phyloP scores from a whole-genome alignment of 2,113 vertebrate genomes.

The Gasterosteus nipponicus region DNA sequence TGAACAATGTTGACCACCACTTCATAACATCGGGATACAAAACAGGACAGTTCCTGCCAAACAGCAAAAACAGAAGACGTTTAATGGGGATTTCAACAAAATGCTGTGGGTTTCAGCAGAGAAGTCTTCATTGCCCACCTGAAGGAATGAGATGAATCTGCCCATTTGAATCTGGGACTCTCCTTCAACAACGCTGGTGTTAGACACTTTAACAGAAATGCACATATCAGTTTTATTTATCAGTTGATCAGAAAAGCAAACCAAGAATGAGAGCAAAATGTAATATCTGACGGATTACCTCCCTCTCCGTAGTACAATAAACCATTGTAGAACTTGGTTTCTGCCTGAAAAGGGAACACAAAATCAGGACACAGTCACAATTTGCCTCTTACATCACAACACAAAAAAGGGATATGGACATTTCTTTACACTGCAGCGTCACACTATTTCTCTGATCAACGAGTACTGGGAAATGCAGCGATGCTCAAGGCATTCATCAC shows the following conservation, averaged over 20 bases:
- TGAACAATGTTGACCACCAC: conserved; percentile 95
- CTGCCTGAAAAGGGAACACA: conserved; percentile 83
- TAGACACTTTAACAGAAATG: conserved; percentile 83
- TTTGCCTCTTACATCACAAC: background rate
- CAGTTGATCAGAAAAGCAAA: background rate
- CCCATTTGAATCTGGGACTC: conserved; percentile 98
- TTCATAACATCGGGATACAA: conserved; percentile 94
- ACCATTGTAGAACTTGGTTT: conserved; percentile 98
- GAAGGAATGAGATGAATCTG: conserved; percentile 96
- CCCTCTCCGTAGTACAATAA: conserved; percentile 98
- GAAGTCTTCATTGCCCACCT: conserved; percentile 77
- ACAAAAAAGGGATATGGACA: background rate
- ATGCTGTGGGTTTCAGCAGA: background rate
- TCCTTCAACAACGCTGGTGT: conserved; percentile 92
- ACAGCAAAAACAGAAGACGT: background rate
- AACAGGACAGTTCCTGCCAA: conserved; percentile 94
- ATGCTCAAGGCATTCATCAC: background rate
- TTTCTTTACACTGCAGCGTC: background rate
- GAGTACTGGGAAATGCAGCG: background rate
- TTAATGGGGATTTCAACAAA: background rate
- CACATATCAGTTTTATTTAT: background rate
- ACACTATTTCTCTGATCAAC: background rate
- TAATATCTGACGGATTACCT: conserved; percentile 80
- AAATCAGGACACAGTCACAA: background rate
- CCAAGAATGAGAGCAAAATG: background rate